Conservation (phyloP, 2,888 invertebrate genomes). For the Electrophaes corylata region DNA sequence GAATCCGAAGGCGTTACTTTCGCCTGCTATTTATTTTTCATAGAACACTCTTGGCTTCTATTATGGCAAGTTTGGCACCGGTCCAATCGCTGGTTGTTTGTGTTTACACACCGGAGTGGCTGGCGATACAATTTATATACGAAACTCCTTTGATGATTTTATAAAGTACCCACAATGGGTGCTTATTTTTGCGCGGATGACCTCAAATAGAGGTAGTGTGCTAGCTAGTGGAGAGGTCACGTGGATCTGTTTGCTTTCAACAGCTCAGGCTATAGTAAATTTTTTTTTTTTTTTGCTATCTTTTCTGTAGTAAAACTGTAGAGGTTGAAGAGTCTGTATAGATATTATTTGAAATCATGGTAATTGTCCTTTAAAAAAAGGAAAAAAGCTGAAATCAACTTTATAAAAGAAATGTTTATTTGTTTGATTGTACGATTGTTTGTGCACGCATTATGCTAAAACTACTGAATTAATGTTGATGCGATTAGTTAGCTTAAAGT, state of each 20-base stretch:
- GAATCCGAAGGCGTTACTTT: constrained; percentile 31
- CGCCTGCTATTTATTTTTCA: constrained; percentile 35
- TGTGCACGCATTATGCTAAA: no score
- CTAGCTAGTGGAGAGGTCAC: constrained; percentile 5
- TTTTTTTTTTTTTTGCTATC: no score
- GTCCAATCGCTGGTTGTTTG: constrained; percentile 49
- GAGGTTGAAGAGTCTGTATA: no score
- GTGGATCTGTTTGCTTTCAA: not conserved
- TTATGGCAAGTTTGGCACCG: constrained; percentile 52
- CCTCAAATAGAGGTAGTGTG: constrained; percentile 19
- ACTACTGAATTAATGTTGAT: no score
- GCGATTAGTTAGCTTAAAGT: no score
- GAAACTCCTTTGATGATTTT: constrained; percentile 36
- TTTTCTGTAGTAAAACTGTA: no score
- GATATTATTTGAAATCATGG: no score
- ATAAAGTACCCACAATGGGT: constrained; percentile 32
- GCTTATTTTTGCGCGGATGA: constrained; percentile 28
- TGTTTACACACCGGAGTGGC: constrained; percentile 55
- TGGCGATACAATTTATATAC: constrained; percentile 33
- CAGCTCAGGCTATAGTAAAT: not conserved
- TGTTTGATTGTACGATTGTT: no score
- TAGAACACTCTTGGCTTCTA: constrained; percentile 36
- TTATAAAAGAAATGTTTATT: no score
- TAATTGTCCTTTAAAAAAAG: no score
- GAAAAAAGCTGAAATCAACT: no score